Percentiles rank a stretch among this genome's conserved stretches.
Conservation (phyloP, 2,113 vertebrate species). For the Nibea albiflora region DNA sequence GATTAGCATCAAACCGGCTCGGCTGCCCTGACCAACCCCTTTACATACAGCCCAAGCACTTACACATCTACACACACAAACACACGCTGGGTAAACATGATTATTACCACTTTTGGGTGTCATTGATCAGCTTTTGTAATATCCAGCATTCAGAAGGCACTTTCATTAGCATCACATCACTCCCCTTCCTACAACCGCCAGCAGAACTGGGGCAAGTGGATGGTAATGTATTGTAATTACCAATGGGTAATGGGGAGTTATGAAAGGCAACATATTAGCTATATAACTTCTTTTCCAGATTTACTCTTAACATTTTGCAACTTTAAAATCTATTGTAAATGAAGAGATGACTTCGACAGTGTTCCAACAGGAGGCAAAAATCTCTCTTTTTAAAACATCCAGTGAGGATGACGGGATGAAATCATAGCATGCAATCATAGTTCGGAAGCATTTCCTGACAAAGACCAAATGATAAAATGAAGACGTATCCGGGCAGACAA, state of each 20-base stretch:
- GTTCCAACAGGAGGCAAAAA: neutral
- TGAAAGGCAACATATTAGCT: neutral
- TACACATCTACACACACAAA: neutral
- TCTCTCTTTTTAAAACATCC: neutral
- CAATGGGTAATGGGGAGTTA: neutral
- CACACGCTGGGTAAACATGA: slow-evolving; percentile 7
- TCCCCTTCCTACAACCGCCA: neutral
- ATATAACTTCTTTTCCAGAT: neutral
- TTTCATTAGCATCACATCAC: slow-evolving; percentile 11
- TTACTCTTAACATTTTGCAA: neutral
- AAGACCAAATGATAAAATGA: slow-evolving; percentile 22
- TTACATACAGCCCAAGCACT: neutral
- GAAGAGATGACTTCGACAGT: neutral
- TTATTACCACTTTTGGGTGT: neutral
- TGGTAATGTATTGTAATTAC: slow-evolving; percentile 20
- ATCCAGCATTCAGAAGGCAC: neutral
- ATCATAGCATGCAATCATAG: neutral
- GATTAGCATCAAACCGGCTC: slow-evolving; percentile 24
- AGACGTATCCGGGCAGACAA: slow-evolving; percentile 31
- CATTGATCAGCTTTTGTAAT: slow-evolving; percentile 7
- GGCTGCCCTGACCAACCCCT: neutral
- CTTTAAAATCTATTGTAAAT: neutral
- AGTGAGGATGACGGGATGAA: neutral
- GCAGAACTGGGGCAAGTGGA: slow-evolving; percentile 13
- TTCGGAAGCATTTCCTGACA: slow-evolving; percentile 15